Conservation (phyloP, 1,140 invertebrate genomes). For the Ruditapes philippinarum region DNA sequence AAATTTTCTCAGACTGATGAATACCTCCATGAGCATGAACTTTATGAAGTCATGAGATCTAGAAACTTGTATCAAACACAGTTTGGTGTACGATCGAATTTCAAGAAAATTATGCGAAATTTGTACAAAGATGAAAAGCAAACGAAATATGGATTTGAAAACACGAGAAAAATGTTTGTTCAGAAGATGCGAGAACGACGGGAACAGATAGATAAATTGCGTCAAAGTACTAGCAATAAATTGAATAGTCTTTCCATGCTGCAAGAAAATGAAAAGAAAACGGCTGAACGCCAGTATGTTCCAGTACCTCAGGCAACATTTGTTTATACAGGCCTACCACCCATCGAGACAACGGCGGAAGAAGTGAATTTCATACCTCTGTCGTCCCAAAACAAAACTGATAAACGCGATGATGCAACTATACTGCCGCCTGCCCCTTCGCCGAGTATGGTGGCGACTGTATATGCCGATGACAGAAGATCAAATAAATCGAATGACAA, state of each 20-base stretch:
- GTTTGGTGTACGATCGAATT: slow-evolving; percentile 49
- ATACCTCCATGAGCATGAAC: slow-evolving; percentile 55
- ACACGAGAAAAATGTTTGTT: slow-evolving; percentile 50
- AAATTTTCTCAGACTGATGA: slow-evolving; percentile 55
- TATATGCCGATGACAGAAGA: neutral
- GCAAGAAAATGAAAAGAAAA: neutral
- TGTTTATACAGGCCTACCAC: slow-evolving; percentile 43
- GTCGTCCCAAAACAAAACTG: neutral
- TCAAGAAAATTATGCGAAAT: slow-evolving; percentile 42
- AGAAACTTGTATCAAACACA: slow-evolving; percentile 59
- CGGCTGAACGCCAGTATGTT: slow-evolving; percentile 1
- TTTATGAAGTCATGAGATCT: slow-evolving; percentile 63
- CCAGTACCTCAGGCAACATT: slow-evolving; percentile 30
- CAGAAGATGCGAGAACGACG: slow-evolving; percentile 51
- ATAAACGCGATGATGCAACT: neutral
- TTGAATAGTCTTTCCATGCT: neutral
- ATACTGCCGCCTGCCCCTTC: slow-evolving; percentile 26
- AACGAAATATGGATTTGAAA: slow-evolving; percentile 51
- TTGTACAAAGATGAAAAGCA: slow-evolving; percentile 49
- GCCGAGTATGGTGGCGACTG: slow-evolving; percentile 52
- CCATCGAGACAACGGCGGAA: neutral
- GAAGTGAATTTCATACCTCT: neutral
- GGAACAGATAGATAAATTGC: slow-evolving; percentile 34
- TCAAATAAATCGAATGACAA: neutral
- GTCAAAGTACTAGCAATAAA: neutral